Evolutionary conservation across 2,888 invertebrate genomes (phyloP), one percentile per base, ranked within the genome.

Genomic region (Halictus ligatus): DNA sequence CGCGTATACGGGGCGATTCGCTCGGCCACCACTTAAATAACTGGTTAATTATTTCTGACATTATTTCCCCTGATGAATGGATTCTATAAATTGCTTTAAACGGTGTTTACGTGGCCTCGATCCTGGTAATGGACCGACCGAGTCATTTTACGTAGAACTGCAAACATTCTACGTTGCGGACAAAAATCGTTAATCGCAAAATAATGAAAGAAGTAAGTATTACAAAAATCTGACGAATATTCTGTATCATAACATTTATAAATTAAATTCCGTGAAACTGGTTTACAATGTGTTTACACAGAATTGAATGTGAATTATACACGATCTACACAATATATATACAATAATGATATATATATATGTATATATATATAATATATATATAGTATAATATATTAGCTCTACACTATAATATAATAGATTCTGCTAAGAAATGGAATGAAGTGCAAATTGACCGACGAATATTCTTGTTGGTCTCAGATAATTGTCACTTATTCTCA

Each of bases 1-100:
- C 43, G n/a, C 71, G 15, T 43, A 43, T 71, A n/a, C n/a, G 13
- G n/a, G n/a, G 12, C n/a, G 21, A 43, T n/a, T 43, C n/a, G 21
- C 29, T 18, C 29, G 29, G 29, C 18, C 18, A 35, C 64, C 64
- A 29, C 69, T 69, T 69, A 69, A 69, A 40, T 40, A 69, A 40
- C 40, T 69, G 69, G 67, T 21, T 35, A 69, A 69, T 69, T 40
- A 69, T 69, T 69, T 40, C 1, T 21, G 67, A 40, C 40, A 40
- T 40, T 40, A 10, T 58, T 4, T n/a, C n/a, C 12, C n/a, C 10
- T n/a, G 12, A 58, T 29, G 64, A 64, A 64, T 64, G 64, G 15
- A 64, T 64, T 64, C 15, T 18, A 64, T 64, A 64, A 64, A 64
- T 35, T 29, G 64, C 29, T 64, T 64, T 64, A 64, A 64, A 29